Evolutionary conservation across 1,140 invertebrate genomes (phyloP).

Genomic region (Mercenaria mercenaria): DNA sequence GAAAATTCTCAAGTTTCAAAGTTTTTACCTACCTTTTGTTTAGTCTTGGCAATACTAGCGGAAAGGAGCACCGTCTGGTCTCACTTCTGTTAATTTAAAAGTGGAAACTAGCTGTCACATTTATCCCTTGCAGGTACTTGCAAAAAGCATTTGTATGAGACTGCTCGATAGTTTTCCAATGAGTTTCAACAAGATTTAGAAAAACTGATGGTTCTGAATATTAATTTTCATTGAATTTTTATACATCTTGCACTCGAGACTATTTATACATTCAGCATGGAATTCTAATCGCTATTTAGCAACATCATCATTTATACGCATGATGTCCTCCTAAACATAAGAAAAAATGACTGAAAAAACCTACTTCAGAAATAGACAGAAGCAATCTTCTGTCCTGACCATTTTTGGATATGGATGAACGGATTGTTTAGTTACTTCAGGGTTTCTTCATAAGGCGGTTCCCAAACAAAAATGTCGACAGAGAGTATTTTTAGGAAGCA

Average conservation of each 20-base stretch:
- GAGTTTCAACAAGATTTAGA: conserved; percentile 54
- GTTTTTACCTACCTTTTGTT: conserved; percentile 64
- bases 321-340: conserved; percentile 58
- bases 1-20: too few relatives aligned
- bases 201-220: conserved; percentile 64
- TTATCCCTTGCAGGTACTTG: conserved; percentile 38
- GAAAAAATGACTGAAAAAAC: too few relatives aligned
- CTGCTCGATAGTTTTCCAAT: conserved; percentile 42
- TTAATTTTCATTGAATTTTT: conserved; percentile 63
- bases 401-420: too few relatives aligned
- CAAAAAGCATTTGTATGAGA: conserved; percentile 38
- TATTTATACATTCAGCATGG: conserved; percentile 62
- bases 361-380: too few relatives aligned
- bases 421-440: too few relatives aligned
- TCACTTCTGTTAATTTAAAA: conserved; percentile 8
- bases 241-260: conserved; percentile 66
- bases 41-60: conserved; percentile 46
- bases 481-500: neutral
- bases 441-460: too few relatives aligned
- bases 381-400: too few relatives aligned
- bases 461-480: neutral
- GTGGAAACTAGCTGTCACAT: conserved; percentile 38
- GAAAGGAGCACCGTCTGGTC: conserved; percentile 61
- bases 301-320: conserved; percentile 58
- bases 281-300: conserved; percentile 56